phyloP scores from a whole-genome alignment of 2,797 vertebrate species.

The Channa striata region DNA sequence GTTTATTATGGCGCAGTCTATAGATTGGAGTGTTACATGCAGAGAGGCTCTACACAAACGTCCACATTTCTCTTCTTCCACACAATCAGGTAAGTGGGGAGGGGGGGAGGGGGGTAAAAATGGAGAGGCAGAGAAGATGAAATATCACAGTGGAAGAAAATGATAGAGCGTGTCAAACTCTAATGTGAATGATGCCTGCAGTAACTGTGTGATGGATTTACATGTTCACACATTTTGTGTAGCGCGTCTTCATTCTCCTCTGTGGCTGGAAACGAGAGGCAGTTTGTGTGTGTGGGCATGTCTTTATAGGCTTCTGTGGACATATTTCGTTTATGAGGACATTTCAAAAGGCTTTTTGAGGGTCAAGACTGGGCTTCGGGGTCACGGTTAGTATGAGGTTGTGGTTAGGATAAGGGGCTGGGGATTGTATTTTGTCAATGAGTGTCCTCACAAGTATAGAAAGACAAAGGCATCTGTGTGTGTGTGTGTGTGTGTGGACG shows the following conservation, averaged over 20 bases:
- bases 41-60: slow-evolving; percentile 21
- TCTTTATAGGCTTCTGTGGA: no score
- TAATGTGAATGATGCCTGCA: slow-evolving; percentile 33
- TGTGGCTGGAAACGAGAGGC: slow-evolving; percentile 27
- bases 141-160: slow-evolving; percentile 2
- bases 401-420: no score
- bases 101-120: slow-evolving; percentile 16
- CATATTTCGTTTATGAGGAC: no score
- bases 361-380: no score
- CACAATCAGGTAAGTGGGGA: slow-evolving; percentile 22
- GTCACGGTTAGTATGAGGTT: no score
- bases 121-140: slow-evolving; percentile 10
- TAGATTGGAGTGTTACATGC: slow-evolving; percentile 47
- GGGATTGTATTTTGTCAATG: no score
- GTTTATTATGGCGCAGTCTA: slow-evolving; percentile 30
- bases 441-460: no score
- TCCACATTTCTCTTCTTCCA: slow-evolving; percentile 33
- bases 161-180: slow-evolving; percentile 13
- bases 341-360: no score
- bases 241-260: slow-evolving; percentile 8
- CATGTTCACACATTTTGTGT: slow-evolving; percentile 32
- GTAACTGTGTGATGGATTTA: slow-evolving; percentile 43
- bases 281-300: slow-evolving; percentile 2
- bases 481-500: slow-evolving; percentile 1
- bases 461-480: no score